Percentiles rank a stretch among this genome's conserved stretches.
These are phyloP conservation scores for Chloropsis hardwickii DNA, from an alignment of 2,113 vertebrate species.

Conservation along the genomic window DNA sequence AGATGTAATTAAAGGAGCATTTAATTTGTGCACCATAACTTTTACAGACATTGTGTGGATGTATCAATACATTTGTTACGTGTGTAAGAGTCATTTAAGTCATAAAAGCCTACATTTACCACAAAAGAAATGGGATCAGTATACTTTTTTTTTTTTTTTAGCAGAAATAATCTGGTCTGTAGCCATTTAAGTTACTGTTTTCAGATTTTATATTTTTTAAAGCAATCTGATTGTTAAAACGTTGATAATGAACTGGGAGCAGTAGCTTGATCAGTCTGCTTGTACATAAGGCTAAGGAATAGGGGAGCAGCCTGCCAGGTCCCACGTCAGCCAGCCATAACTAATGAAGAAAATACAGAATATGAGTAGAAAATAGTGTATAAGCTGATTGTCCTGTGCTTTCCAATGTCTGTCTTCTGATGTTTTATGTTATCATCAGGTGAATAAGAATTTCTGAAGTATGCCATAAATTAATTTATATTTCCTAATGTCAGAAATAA, in stretches of 20 bases:
- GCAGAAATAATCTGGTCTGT: not conserved
- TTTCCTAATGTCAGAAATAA: conserved; percentile 33
- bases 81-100: not conserved
- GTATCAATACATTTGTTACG: not conserved
- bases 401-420: not conserved
- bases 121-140: not conserved
- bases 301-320: not conserved
- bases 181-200: not conserved
- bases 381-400: not conserved
- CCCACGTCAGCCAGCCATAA: not conserved
- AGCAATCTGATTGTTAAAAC: not conserved
- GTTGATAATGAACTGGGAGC: not conserved
- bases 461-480: not conserved
- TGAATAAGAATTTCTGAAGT: conserved; percentile 13
- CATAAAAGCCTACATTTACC: not conserved
- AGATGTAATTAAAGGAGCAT: not conserved
- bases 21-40: not conserved
- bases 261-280: not conserved
- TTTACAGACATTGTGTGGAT: not conserved
- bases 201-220: not conserved
- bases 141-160: not conserved
- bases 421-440: not conserved
- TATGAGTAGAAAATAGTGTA: not conserved
- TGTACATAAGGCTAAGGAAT: accelerated
- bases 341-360: not conserved